Base-by-base conservation (phyloP, 2,113 vertebrate genomes). In the Anthoscopus minutus region DNA sequence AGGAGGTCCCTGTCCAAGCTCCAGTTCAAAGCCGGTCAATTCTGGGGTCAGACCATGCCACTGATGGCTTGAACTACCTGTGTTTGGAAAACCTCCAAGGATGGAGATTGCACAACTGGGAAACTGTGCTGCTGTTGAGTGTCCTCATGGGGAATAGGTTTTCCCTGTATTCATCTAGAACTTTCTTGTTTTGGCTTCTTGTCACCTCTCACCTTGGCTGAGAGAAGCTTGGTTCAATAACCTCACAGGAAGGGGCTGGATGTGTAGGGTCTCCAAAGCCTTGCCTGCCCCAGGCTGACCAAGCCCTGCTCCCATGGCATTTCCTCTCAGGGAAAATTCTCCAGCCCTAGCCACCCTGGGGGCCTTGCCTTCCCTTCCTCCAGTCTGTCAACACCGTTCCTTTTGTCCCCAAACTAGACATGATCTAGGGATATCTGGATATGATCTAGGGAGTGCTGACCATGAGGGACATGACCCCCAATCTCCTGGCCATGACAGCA, bases 381-480 rank as follows among this genome's bases (percentile, higher is more conserved):
- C 25, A 22, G 19, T 70, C 38, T 65, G 15, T 10, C 76, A 53
- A 18, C 0, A 13, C 33, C 74, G 50, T 48, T 64, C 35, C 30
- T n/a, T n/a, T n/a, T 20, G 13, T 7, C 40, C 22, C 66, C 16
- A 65, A n/a, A 60, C 25, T 3, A 4, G 38, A 22, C 48, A 30
- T 0, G 1, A n/a, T n/a, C n/a, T n/a, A n/a, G n/a, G n/a, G n/a
- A 30, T 31, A 38, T 6, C 20, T 57, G 61, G 28, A 24, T 40
- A 23, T 33, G 8, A 44, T 5, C 24, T 31, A 65, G 58, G 2
- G 2, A 69, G 40, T 4, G 10, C 70, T 40, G 28, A 64, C 24
- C 38, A 69, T 6, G 69, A 67, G 15, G 45, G 40, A 40, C 22
- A 54, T 2, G 11, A 18, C 17, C 21, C 13, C 44, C 5, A 11